Percentiles rank a stretch among this genome's conserved stretches.
Conservation (phyloP, 2,888 invertebrate genomes). For the Zaprionus obscuricornis region DNA sequence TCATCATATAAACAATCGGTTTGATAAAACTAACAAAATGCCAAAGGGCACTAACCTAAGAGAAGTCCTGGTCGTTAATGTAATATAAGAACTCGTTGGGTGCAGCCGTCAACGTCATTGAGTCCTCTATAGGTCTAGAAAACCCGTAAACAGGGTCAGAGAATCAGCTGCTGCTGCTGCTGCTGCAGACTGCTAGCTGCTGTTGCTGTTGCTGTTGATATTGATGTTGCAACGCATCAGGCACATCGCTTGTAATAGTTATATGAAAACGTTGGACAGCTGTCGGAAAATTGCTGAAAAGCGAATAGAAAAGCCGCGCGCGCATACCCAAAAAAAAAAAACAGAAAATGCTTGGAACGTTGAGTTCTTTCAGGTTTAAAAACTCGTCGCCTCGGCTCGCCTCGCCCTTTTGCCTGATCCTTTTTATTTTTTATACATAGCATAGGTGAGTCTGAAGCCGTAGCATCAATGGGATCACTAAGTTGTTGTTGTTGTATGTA, state of each 20-base stretch:
- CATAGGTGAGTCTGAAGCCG: too few species aligned
- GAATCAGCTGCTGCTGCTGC: background rate
- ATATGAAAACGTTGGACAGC: conserved; percentile 69
- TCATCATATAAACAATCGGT: background rate
- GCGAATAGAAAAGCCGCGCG: conserved; percentile 70
- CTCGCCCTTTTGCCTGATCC: too few species aligned
- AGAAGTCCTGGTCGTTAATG: conserved; percentile 50
- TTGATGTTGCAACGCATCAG: conserved; percentile 9
- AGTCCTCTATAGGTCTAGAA: too few species aligned
- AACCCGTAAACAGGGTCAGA: too few species aligned
- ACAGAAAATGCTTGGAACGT: too few species aligned
- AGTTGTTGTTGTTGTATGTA: conserved; percentile 44
- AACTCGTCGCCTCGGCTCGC: too few species aligned
- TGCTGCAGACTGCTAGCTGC: conserved; percentile 52
- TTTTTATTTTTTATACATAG: too few species aligned
- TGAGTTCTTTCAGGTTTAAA: too few species aligned
- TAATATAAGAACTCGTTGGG: conserved; percentile 69
- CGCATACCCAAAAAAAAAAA: conserved; percentile 33
- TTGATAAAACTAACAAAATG: conserved; percentile 28
- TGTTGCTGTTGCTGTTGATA: conserved; percentile 35
- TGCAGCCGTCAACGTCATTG: conserved; percentile 55
- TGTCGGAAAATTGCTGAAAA: conserved; percentile 72
- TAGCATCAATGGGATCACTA: conserved; percentile 28
- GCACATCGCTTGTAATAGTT: conserved; percentile 53
- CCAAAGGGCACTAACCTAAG: conserved; percentile 67